These are phyloP conservation scores for Spinus olivaceus DNA, from an alignment of 2,797 vertebrate genomes.

Conservation along the genomic window DNA sequence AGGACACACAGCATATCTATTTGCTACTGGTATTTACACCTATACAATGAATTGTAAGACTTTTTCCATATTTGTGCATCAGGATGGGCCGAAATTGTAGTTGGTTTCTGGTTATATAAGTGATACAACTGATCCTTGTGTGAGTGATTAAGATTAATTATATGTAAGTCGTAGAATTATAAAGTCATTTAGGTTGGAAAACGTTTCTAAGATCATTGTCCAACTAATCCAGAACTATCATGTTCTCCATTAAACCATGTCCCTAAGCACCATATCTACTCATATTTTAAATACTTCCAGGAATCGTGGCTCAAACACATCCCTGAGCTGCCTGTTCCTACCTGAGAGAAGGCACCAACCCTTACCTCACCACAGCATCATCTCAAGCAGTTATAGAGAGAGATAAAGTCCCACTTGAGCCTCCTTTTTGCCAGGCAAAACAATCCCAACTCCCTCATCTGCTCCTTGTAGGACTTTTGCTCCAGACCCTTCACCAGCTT, in stretches of 20 bases:
- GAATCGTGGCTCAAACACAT: not conserved
- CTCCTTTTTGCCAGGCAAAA: not conserved
- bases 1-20: not conserved
- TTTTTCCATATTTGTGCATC: not conserved
- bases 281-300: not conserved
- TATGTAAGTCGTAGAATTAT: not conserved
- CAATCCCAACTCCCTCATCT: not conserved
- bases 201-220: not conserved
- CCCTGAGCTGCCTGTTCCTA: not conserved
- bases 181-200: not conserved
- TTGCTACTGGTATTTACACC: not conserved
- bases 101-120: not conserved
- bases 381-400: not conserved
- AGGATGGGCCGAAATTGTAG: not conserved
- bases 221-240: not conserved
- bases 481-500: not conserved
- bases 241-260: accelerated
- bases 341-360: not conserved
- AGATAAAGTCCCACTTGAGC: accelerated
- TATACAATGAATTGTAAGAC: not conserved
- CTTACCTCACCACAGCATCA: not conserved
- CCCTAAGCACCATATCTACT: not conserved
- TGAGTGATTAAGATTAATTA: not conserved
- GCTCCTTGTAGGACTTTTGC: accelerated
- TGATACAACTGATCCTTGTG: accelerated